Evolutionary conservation across 2,797 vertebrate species (phyloP).

Genomic region (Anguilla megastoma): DNA sequence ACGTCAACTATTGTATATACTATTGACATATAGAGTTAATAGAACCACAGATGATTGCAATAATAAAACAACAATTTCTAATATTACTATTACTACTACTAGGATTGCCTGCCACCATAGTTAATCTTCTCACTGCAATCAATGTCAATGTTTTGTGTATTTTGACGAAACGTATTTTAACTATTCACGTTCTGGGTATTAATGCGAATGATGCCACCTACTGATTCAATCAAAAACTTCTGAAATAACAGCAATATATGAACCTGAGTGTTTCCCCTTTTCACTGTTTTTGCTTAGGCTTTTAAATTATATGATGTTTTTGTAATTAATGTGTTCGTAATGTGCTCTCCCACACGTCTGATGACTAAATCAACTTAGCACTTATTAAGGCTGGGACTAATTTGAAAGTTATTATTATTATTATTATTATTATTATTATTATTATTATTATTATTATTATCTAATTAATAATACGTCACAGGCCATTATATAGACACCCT

Average conservation of each 20-base stretch:
- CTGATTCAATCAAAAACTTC: background rate
- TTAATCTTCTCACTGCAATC: background rate
- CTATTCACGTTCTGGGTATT: background rate
- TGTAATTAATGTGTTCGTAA: too few species aligned
- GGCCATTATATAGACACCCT: too few species aligned
- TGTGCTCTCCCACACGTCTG: too few species aligned
- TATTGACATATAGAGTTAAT: background rate
- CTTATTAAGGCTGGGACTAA: too few species aligned
- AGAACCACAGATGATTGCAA: background rate
- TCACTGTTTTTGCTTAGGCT: background rate
- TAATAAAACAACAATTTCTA: background rate
- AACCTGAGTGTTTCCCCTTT: background rate
- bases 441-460: background rate
- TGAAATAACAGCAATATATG: background rate
- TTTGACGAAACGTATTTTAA: background rate
- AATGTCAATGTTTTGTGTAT: background rate
- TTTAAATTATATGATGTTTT: too few species aligned
- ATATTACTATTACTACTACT: background rate
- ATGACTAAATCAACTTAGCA: too few species aligned
- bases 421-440: too few species aligned
- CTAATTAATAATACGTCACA: too few species aligned
- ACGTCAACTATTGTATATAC: background rate
- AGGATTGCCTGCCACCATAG: too few species aligned
- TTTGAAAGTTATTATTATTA: too few species aligned
- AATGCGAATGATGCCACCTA: background rate